Conservation (phyloP, 2,113 vertebrate species). For the Piprites chloris region DNA sequence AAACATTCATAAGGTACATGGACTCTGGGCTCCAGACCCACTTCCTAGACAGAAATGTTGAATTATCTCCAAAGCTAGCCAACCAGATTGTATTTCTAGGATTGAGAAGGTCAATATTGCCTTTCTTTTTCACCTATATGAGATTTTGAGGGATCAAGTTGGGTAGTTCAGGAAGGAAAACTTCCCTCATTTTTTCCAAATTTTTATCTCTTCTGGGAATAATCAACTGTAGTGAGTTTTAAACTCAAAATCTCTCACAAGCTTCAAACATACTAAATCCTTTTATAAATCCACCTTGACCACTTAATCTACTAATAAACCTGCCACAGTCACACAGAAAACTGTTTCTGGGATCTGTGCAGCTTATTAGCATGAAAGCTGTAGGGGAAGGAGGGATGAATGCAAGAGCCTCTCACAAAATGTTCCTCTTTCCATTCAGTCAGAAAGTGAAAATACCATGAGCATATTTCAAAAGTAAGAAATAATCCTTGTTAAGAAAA, state of each 20-base stretch:
- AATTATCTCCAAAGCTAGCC: background rate
- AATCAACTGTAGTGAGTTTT: background rate
- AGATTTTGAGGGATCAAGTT: background rate
- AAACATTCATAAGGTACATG: background rate
- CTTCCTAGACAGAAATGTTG: background rate
- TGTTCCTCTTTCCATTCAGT: background rate
- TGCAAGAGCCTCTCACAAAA: background rate
- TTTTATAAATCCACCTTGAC: slow-evolving; percentile 6
- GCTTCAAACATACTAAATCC: slow-evolving; percentile 1
- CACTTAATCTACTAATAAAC: background rate
- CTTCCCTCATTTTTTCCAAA: background rate
- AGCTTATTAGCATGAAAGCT: slow-evolving; percentile 8
- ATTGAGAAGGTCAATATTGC: background rate
- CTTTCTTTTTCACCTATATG: background rate
- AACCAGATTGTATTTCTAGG: background rate
- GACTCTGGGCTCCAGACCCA: background rate
- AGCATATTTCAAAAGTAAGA: background rate
- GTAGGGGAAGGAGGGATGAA: background rate
- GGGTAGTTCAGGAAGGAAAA: background rate
- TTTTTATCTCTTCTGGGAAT: background rate
- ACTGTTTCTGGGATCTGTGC: background rate
- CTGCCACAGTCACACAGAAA: background rate
- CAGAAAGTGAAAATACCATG: background rate
- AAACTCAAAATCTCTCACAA: slow-evolving; percentile 22
- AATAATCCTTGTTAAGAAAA: background rate